Evolutionary conservation across 2,797 vertebrate species (phyloP).

Genomic region (Galagoides demidoff): DNA sequence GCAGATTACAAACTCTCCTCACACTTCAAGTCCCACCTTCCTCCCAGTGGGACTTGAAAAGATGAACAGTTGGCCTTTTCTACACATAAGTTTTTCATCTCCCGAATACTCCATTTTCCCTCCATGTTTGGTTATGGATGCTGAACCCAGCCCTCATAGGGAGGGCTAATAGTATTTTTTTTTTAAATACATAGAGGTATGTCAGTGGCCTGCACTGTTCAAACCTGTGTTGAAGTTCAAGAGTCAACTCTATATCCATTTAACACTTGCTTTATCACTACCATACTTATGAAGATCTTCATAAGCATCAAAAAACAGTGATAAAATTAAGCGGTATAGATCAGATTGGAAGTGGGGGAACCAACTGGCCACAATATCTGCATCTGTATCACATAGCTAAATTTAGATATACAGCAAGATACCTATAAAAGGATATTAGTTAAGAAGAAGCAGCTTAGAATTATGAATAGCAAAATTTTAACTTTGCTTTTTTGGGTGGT

Average conservation of each 20-base stretch:
- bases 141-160: neutral
- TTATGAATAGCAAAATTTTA: neutral
- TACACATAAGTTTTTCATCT: neutral
- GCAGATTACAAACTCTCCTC: neutral
- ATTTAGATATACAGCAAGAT: neutral
- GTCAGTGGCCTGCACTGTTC: neutral
- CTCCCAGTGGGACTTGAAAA: neutral
- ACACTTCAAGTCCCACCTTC: neutral
- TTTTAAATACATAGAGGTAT: no score
- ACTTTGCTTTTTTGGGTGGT: neutral
- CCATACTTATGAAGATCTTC: neutral
- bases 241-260: neutral
- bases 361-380: neutral
- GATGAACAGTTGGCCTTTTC: neutral
- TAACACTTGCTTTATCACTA: conserved; percentile 7
- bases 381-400: neutral
- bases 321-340: neutral
- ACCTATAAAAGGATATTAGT: neutral
- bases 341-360: neutral
- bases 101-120: neutral
- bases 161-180: neutral
- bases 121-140: neutral
- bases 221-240: neutral
- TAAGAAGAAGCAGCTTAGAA: neutral
- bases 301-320: conserved; percentile 1